These are phyloP conservation scores for Leuciscus idus DNA, from an alignment of 2,113 vertebrate genomes.

Conservation along the genomic window DNA sequence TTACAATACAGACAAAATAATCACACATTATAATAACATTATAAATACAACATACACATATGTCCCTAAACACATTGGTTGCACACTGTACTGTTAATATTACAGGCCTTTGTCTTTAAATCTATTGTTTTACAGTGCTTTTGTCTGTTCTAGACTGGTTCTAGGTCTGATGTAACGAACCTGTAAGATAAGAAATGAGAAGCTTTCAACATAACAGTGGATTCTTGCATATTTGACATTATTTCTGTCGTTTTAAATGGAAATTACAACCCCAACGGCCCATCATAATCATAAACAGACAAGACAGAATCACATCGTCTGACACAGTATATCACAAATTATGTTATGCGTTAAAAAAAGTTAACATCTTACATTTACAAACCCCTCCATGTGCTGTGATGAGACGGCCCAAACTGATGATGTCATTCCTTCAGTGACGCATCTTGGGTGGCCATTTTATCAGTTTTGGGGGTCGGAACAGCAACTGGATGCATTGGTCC, in stretches of 20 bases:
- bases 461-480: constrained; percentile 65
- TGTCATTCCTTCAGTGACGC: constrained; percentile 67
- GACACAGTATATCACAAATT: background rate
- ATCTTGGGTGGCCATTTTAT: constrained; percentile 77
- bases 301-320: background rate
- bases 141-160: background rate
- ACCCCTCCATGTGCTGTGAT: constrained; percentile 2
- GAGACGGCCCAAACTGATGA: constrained; percentile 63
- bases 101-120: background rate
- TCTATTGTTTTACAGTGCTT: constrained; percentile 9
- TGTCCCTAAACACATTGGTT: background rate
- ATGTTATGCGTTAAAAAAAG: background rate
- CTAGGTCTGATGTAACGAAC: constrained; percentile 14
- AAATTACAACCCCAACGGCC: background rate
- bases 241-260: background rate
- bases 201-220: background rate
- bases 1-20: background rate
- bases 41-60: too few relatives aligned
- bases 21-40: background rate
- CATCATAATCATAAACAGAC: background rate
- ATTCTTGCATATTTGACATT: background rate
- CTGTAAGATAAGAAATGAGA: constrained; percentile 1
- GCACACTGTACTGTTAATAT: background rate
- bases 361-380: background rate
- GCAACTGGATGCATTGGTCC: constrained; percentile 48